Base-by-base conservation (phyloP, 2,888 invertebrate species). In the Rotaria sp. region DNA sequence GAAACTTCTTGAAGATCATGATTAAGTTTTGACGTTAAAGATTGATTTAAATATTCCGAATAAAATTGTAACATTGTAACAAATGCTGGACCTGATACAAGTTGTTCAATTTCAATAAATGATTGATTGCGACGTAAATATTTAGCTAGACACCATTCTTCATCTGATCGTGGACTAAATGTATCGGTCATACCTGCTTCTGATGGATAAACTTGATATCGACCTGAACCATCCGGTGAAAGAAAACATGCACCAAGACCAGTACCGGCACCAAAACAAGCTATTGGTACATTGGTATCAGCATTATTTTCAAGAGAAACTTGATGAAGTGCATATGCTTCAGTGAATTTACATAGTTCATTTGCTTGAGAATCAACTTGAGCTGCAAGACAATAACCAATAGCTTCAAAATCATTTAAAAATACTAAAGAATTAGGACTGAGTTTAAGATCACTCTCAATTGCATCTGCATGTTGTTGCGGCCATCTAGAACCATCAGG, bases 351-450 rank as follows among this genome's bases (percentile, higher is more conserved):
- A 45, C 80, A 80, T 45, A 45, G 45, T n/a, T 24, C 26, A 26
- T 41, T 26, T 13, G 80, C 41, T 15, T 45, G 26, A 26, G 24
- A 4, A 80, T 80, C 80, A 15, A 45, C 45, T 80, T 45, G 45
- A 26, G 45, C 80, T 5, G 80, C 80, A 45, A 80, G 45, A 45
- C 26, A 80, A 45, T 80, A 80, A 45, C 80, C 80, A 80, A 80
- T 80, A 11, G 80, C 80, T 80, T 80, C 80, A n/a, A 80, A 80
- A 80, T 80, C 80, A 45, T 80, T 80, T 45, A 80, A 45, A n/a
- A 80, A 80, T n/a, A 80, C 24, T 5, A 80, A 4, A 0, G 80
- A 80, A 80, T 45, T 45, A 8, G 24, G 26, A 24, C 45, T 45
- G 4, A 80, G 41, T n/a, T 45, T n/a, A 8, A 41, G 24, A 41